These are phyloP conservation scores for Parus major DNA, from an alignment of 2,113 vertebrate genomes.

Conservation along the genomic window DNA sequence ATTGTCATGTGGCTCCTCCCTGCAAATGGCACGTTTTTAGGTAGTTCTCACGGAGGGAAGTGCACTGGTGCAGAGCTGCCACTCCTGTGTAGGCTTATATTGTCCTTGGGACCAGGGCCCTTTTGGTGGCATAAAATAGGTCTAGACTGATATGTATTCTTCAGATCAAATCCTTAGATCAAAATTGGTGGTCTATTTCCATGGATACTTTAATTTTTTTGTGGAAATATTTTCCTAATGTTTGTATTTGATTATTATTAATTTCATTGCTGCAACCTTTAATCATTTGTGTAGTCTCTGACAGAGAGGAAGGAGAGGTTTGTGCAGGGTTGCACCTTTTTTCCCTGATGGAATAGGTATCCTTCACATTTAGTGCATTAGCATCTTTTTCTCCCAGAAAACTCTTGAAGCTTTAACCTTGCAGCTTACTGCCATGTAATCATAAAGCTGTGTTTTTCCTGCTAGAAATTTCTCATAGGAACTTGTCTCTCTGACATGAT, in stretches of 20 bases:
- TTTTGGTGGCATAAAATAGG: background rate
- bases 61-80: background rate
- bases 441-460: background rate
- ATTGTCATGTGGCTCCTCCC: background rate
- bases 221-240: background rate
- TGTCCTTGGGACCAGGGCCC: background rate
- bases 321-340: background rate
- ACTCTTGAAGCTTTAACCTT: background rate
- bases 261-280: background rate
- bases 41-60: background rate
- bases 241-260: background rate
- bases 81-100: background rate
- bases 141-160: background rate
- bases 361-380: background rate
- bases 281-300: background rate
- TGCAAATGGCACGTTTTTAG: background rate
- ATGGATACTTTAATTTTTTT: background rate
- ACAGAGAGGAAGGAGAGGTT: background rate
- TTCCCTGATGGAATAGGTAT: background rate
- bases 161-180: background rate
- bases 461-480: slow-evolving; percentile 48
- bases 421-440: background rate
- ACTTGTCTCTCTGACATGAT: slow-evolving; percentile 32
- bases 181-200: background rate
- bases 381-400: background rate